These are phyloP conservation scores for Anableps anableps DNA, from an alignment of 2,797 vertebrate genomes.

Conservation along the genomic window DNA sequence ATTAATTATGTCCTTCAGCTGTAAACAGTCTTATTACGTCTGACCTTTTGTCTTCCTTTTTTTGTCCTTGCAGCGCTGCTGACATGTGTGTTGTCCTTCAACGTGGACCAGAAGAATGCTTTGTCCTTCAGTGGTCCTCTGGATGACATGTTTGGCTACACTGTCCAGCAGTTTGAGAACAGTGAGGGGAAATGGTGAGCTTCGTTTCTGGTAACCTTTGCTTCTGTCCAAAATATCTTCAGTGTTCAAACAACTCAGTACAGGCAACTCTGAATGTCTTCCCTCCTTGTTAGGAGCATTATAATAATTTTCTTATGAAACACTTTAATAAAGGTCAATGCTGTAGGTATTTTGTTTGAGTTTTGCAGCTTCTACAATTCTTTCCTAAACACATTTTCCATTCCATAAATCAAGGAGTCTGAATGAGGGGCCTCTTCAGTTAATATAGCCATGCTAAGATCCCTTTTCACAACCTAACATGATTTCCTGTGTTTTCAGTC, in stretches of 20 bases:
- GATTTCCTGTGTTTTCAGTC: no score
- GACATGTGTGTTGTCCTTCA: slow-evolving; percentile 82
- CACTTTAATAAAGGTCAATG: not conserved
- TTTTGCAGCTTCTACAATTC: not conserved
- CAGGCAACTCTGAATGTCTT: not conserved
- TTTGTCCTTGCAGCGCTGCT: slow-evolving; percentile 72
- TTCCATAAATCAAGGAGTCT: no score
- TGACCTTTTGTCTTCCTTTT: slow-evolving; percentile 10
- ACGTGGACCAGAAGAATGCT: slow-evolving; percentile 93
- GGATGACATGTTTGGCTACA: slow-evolving; percentile 97
- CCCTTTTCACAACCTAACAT: no score
- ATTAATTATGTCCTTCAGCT: not conserved
- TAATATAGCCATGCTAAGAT: no score
- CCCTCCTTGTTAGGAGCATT: not conserved
- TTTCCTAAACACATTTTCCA: no score
- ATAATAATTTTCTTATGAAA: not conserved
- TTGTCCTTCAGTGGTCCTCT: slow-evolving; percentile 90
- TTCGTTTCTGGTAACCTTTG: not conserved
- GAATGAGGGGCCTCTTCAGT: no score
- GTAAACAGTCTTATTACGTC: not conserved
- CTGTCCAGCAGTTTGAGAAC: slow-evolving; percentile 97
- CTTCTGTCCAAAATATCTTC: not conserved
- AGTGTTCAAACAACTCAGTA: not conserved
- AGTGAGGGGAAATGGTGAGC: slow-evolving; percentile 96
- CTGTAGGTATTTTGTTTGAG: not conserved